Percentiles rank a stretch among this genome's conserved stretches.
phyloP scores from a whole-genome alignment of 1,140 invertebrate genomes.

The Platyscapa corneri region DNA sequence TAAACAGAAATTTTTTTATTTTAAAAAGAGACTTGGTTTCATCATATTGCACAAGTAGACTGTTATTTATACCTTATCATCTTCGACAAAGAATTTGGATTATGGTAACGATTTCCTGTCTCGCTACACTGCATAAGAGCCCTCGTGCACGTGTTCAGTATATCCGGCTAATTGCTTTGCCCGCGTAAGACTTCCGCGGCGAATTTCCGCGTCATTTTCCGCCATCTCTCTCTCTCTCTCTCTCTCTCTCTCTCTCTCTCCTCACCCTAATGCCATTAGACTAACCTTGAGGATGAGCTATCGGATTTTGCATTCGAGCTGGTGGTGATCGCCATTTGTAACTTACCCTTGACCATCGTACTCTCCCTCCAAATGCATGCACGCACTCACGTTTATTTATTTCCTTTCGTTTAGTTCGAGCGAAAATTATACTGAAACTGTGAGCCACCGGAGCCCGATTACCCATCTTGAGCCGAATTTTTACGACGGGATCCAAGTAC shows the following conservation, averaged over 20 bases:
- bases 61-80: constrained; percentile 11
- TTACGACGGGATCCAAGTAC: not conserved
- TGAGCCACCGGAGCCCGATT: not conserved
- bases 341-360: constrained; percentile 41
- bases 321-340: constrained; percentile 16
- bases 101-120: constrained; percentile 44
- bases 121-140: constrained; percentile 10
- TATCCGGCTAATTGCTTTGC: constrained; percentile 28
- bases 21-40: not conserved
- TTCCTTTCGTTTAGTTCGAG: constrained; percentile 21
- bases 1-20: constrained; percentile 12
- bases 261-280: constrained; percentile 41
- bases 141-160: not conserved
- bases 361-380: constrained; percentile 9
- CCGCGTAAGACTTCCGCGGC: constrained; percentile 15
- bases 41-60: constrained; percentile 16
- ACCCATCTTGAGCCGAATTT: not conserved
- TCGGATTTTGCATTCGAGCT: constrained; percentile 36
- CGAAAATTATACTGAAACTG: not conserved
- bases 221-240: not conserved
- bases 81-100: constrained; percentile 39
- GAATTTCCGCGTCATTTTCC: constrained; percentile 13
- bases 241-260: not conserved
- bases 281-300: constrained; percentile 23
- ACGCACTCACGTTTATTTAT: not conserved